These are phyloP conservation scores for Capreolus pygargus DNA, from an alignment of 2,113 vertebrate genomes.

Conservation along the genomic window DNA sequence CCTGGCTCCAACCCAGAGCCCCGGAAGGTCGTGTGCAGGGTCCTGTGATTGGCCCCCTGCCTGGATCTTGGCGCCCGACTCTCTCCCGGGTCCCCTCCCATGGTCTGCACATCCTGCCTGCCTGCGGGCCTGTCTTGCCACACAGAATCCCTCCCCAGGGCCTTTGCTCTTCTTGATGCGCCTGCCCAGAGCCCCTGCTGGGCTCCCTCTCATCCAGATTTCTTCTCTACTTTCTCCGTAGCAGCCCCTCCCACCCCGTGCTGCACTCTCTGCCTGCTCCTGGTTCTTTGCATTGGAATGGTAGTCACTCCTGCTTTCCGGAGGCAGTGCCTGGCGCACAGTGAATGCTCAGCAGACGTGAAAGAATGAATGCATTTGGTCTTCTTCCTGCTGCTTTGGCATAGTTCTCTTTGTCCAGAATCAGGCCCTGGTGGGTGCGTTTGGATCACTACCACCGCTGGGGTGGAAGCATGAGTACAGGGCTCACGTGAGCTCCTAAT, in stretches of 20 bases:
- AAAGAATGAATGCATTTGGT: neutral
- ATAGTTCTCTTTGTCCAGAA: neutral
- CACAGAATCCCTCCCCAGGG: rapidly evolving
- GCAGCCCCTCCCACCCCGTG: too few species aligned
- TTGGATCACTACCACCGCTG: neutral
- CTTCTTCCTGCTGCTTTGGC: neutral
- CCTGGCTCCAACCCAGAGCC: neutral
- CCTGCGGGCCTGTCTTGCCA: neutral
- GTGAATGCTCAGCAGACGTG: neutral
- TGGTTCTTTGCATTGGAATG: neutral
- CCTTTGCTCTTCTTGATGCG: neutral
- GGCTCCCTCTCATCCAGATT: neutral
- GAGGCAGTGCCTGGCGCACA: neutral
- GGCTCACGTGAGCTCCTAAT: neutral
- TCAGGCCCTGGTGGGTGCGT: neutral
- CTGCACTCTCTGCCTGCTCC: neutral
- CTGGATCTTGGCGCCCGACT: neutral
- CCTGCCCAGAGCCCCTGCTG: too few species aligned
- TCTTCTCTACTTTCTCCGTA: neutral
- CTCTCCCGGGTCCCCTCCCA: neutral
- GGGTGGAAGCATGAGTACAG: too few species aligned
- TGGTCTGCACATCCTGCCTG: neutral
- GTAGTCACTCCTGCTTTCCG: neutral
- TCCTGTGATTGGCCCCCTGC: neutral
- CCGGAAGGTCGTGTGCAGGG: neutral